Percentiles rank a stretch among this genome's conserved stretches.
Evolutionary conservation across 2,797 vertebrate genomes (phyloP).

Genomic region (Gobionotothen gibberifrons): DNA sequence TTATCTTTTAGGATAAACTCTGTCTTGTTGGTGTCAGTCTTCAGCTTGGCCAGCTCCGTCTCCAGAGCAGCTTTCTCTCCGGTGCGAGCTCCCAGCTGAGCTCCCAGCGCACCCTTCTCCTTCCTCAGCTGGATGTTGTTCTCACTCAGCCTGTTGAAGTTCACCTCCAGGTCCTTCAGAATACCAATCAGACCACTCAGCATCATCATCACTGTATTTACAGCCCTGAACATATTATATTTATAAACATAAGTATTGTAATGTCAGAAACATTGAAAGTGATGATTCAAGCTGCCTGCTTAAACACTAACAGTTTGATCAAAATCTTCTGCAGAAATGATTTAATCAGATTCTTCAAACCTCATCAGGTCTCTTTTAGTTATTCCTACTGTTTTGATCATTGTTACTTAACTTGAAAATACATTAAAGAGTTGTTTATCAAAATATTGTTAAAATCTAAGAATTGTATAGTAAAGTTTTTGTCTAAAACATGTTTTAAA

Average conservation of each 20-base stretch:
- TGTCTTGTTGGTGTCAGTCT: constrained; percentile 71
- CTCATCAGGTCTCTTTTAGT: background rate
- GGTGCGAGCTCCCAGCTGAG: constrained; percentile 76
- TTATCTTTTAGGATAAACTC: constrained; percentile 16
- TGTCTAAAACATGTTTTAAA: background rate
- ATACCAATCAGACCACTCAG: constrained; percentile 3
- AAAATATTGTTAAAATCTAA: background rate
- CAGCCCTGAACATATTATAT: background rate
- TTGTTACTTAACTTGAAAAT: background rate
- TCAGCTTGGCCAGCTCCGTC: constrained; percentile 61
- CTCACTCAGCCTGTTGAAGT: constrained; percentile 72
- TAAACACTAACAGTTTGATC: background rate
- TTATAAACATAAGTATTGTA: background rate
- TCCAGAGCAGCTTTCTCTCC: constrained; percentile 73
- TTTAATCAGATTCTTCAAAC: background rate
- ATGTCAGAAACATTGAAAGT: background rate
- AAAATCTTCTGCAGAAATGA: background rate
- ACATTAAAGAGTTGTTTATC: background rate
- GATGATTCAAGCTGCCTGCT: too few relatives aligned
- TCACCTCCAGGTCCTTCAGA: constrained; percentile 81
- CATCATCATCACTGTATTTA: constrained; percentile 21
- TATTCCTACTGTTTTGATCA: background rate
- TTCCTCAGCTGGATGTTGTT: constrained; percentile 72
- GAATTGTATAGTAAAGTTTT: background rate
- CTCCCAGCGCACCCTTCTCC: constrained; percentile 77